Evolutionary conservation across 2,797 vertebrate species (phyloP).

Genomic region (Setipinna tenuifilis): DNA sequence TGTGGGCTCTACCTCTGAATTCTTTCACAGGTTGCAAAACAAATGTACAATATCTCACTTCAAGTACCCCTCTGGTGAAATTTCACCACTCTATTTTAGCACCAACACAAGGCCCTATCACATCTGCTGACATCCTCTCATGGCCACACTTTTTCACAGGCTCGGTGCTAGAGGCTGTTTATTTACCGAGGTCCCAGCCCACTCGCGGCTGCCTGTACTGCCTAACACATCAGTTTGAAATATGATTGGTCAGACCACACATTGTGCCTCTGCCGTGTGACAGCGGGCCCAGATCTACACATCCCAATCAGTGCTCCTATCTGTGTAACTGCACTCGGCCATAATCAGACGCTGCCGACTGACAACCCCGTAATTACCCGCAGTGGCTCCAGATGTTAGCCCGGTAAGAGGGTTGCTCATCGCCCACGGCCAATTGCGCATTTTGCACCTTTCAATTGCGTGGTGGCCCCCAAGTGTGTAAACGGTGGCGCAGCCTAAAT

Average conservation of each 20-base stretch:
- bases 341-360: slow-evolving; percentile 1
- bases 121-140: neutral
- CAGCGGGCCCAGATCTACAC: neutral
- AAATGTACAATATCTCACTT: neutral
- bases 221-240: neutral
- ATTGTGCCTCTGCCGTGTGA: neutral
- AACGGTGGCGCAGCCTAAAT: slow-evolving; percentile 6
- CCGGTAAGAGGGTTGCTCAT: neutral
- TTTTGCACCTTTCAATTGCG: slow-evolving; percentile 1
- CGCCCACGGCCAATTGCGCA: neutral
- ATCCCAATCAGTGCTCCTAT: neutral
- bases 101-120: neutral
- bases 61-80: neutral
- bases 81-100: neutral
- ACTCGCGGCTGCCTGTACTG: neutral
- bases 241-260: slow-evolving; percentile 10
- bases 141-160: neutral
- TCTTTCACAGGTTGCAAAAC: neutral
- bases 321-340: neutral
- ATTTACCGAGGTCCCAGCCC: neutral
- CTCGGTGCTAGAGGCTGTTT: neutral
- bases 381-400: slow-evolving; percentile 10
- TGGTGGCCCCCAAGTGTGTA: neutral
- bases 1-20: neutral
- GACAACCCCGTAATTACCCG: neutral